phyloP scores from a whole-genome alignment of 2,113 vertebrate genomes.

The Thunnus thynnus region DNA sequence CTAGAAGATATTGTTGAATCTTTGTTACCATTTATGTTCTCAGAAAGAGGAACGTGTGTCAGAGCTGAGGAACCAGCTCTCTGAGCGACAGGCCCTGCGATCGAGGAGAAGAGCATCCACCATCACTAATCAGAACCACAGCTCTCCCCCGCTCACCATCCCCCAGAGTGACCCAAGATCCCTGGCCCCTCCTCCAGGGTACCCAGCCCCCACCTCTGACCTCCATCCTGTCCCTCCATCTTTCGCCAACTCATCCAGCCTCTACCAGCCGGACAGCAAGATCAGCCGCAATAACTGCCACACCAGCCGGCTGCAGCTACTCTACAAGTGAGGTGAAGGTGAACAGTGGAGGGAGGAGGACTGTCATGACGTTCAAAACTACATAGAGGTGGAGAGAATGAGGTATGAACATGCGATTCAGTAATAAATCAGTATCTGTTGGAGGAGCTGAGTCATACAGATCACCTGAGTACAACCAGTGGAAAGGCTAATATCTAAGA shows the following conservation, averaged over 20 bases:
- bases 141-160: constrained; percentile 53
- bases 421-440: constrained; percentile 11
- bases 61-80: constrained; percentile 90
- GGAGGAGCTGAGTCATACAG: background rate
- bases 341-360: background rate
- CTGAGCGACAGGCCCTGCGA: constrained; percentile 89
- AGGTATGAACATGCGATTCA: background rate
- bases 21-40: constrained; percentile 2
- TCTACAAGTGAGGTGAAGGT: constrained; percentile 87
- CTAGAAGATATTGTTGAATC: background rate
- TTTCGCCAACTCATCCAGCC: constrained; percentile 81
- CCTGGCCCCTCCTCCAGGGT: constrained; percentile 79
- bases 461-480: background rate
- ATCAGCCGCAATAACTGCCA: constrained; percentile 90
- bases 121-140: constrained; percentile 79
- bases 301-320: constrained; percentile 90
- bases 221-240: constrained; percentile 79
- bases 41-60: constrained; percentile 93
- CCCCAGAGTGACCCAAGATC: constrained; percentile 74
- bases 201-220: constrained; percentile 78
- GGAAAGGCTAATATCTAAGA: background rate
- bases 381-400: background rate
- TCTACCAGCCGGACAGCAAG: constrained; percentile 88
- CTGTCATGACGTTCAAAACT: background rate
- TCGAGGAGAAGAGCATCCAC: constrained; percentile 86